Conservation (phyloP, 2,888 invertebrate species). For the Byasa hedistus region DNA sequence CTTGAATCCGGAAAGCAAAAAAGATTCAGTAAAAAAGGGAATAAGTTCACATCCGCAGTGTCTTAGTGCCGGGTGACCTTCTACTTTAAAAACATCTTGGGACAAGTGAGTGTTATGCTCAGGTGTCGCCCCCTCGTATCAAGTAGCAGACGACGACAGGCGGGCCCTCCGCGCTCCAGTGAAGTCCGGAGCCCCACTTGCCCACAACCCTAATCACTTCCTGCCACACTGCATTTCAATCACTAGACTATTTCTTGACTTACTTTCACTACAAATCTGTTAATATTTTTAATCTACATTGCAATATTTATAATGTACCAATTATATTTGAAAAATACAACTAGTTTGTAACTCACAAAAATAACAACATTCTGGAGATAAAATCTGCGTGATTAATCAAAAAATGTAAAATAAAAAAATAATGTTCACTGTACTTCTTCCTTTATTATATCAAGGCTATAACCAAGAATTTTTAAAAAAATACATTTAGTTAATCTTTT, state of each 20-base stretch:
- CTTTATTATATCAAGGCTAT: too few relatives aligned
- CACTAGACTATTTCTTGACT: conserved; percentile 33
- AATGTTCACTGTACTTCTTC: too few relatives aligned
- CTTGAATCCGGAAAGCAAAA: conserved; percentile 1
- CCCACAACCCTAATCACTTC: conserved; percentile 39
- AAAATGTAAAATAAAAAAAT: too few relatives aligned
- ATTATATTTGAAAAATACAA: neutral
- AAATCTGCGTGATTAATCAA: too few relatives aligned
- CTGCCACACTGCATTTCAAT: conserved; percentile 39
- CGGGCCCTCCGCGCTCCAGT: conserved; percentile 40
- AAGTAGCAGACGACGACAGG: conserved; percentile 25
- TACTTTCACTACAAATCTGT: conserved; percentile 25
- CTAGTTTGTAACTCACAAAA: neutral
- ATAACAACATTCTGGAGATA: neutral
- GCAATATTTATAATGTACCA: neutral
- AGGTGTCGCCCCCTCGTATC: conserved; percentile 25
- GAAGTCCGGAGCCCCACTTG: conserved; percentile 43
- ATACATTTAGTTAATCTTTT: too few relatives aligned
- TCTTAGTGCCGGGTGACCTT: conserved; percentile 6
- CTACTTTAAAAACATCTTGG: conserved; percentile 13
- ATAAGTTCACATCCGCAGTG: conserved; percentile 6
- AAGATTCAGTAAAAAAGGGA: conserved; percentile 1
- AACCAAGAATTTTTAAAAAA: too few relatives aligned
- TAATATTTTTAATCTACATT: neutral
- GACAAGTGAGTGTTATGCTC: conserved; percentile 25